Conservation (phyloP, 2,113 vertebrate genomes). For the Poecile atricapillus region DNA sequence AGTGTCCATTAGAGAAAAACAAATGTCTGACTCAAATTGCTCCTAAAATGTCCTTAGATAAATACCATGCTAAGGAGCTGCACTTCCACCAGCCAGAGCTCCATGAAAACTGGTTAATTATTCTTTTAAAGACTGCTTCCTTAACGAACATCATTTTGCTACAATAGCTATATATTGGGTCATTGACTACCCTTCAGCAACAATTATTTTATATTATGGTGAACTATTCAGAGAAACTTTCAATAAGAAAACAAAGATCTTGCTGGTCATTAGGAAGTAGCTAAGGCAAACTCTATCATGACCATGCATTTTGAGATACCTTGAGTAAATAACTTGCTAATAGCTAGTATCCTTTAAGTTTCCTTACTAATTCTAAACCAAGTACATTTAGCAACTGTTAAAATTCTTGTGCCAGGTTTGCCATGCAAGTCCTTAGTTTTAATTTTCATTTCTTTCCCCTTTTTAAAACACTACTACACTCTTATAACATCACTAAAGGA, state of each 20-base stretch:
- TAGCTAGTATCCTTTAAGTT: background rate
- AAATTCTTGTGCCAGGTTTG: background rate
- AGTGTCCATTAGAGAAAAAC: background rate
- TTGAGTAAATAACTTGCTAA: background rate
- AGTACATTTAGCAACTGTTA: background rate
- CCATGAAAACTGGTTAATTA: background rate
- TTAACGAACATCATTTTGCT: background rate
- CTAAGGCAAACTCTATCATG: background rate
- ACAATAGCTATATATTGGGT: background rate
- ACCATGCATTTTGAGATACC: background rate
- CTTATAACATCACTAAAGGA: background rate
- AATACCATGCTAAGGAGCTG: background rate
- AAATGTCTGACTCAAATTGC: slow-evolving; percentile 9
- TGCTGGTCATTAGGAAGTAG: background rate
- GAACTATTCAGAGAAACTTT: background rate
- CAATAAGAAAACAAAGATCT: background rate
- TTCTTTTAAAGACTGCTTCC: background rate
- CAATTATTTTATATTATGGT: background rate
- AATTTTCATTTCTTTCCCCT: background rate
- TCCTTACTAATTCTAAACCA: background rate
- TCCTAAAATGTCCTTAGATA: slow-evolving; percentile 22
- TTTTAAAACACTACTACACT: background rate
- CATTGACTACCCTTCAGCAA: slow-evolving; percentile 25
- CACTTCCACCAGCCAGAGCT: background rate
- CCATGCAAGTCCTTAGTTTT: background rate